phyloP scores from a whole-genome alignment of 2,113 vertebrate species.

The Bubo blakistoni region DNA sequence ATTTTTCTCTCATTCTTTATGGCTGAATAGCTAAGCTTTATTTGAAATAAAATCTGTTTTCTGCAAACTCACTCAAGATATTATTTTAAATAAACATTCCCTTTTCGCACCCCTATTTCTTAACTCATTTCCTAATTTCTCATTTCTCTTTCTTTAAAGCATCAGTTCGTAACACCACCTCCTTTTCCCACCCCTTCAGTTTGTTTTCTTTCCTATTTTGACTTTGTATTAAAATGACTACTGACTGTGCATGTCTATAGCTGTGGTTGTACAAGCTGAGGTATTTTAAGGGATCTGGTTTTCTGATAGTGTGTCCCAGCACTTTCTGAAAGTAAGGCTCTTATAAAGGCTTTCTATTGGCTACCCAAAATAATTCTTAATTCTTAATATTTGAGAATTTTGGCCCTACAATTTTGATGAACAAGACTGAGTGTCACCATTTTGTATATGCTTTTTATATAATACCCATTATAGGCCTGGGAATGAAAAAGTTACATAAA shows the following conservation, averaged over 20 bases:
- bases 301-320: background rate
- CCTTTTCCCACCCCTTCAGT: background rate
- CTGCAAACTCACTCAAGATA: background rate
- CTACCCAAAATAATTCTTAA: background rate
- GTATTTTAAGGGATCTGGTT: background rate
- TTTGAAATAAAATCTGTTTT: background rate
- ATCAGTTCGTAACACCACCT: background rate
- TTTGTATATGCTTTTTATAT: background rate
- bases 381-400: background rate
- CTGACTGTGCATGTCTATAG: background rate
- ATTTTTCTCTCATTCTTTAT: background rate
- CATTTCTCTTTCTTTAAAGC: background rate
- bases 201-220: background rate
- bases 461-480: background rate
- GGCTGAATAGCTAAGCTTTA: background rate
- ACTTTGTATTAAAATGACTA: background rate
- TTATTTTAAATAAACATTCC: background rate
- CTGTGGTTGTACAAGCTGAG: background rate
- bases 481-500: background rate
- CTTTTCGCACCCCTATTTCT: background rate
- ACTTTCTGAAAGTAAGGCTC: background rate
- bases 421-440: background rate
- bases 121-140: background rate
- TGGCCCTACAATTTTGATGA: background rate
- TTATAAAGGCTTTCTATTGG: background rate